Base-by-base conservation (phyloP, 2,797 vertebrate genomes). In the Enteromius treurensis region DNA sequence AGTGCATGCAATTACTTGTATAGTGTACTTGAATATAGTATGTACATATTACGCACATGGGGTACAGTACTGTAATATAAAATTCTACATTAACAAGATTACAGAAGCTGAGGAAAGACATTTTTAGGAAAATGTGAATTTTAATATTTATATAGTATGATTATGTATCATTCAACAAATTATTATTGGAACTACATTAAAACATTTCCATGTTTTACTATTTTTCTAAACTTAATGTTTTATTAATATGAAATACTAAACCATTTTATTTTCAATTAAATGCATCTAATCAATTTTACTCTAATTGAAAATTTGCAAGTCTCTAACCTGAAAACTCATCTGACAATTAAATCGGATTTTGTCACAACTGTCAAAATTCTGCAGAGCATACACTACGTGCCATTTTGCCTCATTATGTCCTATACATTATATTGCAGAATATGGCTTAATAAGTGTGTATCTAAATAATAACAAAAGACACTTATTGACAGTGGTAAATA, bases 381-480 rank as follows among this genome's bases (percentile, higher is more conserved):
- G 76, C 42, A 65, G 15, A 78, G 26, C 26, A 78, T 21, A 49
- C 19, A 60, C 42, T 32, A 49, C 3, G 11, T 23, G 60, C 6
- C 10, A 55, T 65, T 29, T n/a, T 47, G 34, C 15, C 37, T n/a
- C 26, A 42, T 76, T 75, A 65, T 53, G 53, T 6, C 10, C 29
- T 40, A 26, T 76, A 75, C 65, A 64, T 29, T 47, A 47, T 49
- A 64, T 47, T 65, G 8, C 17, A 82, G 10, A 93, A 94, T 93
- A 94, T 89, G 82, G 81, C 82, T 81, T 65, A 87, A 88, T 93
- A 92, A 88, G 91, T 92, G 89, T 91, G 69, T 88, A 91, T 89
- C 87, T 87, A 89, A 88, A 89, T 92, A 92, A 94, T 89, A 88
- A 94, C 89, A 58, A 58, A 80, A 87, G 91, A 93, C 94, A 93